A percentile compares a stretch with the other conserved stretches of the same genome.
Conservation (phyloP, 2,113 vertebrate species). For the Pelusios castaneus region DNA sequence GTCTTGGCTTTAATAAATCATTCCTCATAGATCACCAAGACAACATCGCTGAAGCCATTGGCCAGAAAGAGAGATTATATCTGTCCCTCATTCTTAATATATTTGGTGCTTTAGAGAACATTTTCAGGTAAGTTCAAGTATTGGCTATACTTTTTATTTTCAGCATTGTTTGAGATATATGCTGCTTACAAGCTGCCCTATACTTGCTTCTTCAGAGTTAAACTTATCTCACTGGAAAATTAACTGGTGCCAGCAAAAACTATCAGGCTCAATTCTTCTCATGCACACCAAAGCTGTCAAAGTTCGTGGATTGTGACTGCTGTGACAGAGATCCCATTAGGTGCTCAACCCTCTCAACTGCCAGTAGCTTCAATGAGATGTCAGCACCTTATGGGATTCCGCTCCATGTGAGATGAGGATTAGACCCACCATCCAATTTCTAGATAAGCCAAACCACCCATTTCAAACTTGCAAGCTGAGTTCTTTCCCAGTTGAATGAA, state of each 20-base stretch:
- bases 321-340: not conserved
- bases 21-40: not conserved
- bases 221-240: not conserved
- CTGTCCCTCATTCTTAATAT: not conserved
- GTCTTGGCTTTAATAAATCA: constrained; percentile 16
- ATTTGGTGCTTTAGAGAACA: not conserved
- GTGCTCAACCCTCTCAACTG: fast-evolving
- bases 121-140: not conserved
- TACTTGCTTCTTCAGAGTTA: not conserved
- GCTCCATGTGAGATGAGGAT: not conserved
- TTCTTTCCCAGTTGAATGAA: not conserved
- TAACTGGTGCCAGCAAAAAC: not conserved
- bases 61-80: not conserved
- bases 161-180: not conserved
- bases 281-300: not conserved
- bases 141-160: not conserved
- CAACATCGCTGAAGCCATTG: not conserved
- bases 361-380: not conserved
- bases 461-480: not conserved
- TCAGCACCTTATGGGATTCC: fast-evolving
- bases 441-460: not conserved
- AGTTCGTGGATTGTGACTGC: not conserved
- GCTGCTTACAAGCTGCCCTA: fast-evolving
- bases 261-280: not conserved
- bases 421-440: not conserved